Evolutionary conservation across 1,140 invertebrate genomes (phyloP).

Genomic region (Andricus grossulariae): DNA sequence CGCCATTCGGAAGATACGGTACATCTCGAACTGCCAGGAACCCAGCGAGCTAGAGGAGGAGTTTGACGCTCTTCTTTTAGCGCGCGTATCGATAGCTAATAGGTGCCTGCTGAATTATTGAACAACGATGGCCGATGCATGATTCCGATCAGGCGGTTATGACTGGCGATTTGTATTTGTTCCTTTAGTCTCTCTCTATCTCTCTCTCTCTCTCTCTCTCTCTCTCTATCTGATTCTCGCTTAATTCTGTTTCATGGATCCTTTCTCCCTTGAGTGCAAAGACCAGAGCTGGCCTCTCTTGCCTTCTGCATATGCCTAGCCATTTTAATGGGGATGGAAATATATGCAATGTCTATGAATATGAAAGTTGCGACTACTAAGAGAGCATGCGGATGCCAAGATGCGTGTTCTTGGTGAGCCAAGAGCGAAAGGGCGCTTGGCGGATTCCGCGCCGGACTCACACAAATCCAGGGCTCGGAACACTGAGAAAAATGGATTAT

Average conservation of each 20-base stretch:
- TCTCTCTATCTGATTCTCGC: not conserved
- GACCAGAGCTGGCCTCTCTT: too few relatives aligned
- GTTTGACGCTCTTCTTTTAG: slow-evolving; percentile 46
- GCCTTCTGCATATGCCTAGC: too few relatives aligned
- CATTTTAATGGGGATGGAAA: slow-evolving; percentile 60
- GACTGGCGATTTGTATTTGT: not conserved
- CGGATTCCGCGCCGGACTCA: too few relatives aligned
- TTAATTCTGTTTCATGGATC: slow-evolving; percentile 3
- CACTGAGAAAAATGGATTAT: too few relatives aligned
- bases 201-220: slow-evolving; percentile 1
- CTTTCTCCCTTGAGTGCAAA: too few relatives aligned
- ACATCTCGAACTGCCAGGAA: slow-evolving; percentile 70
- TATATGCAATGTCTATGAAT: slow-evolving; percentile 71
- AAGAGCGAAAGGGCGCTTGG: slow-evolving; percentile 16
- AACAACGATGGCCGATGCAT: slow-evolving; percentile 59
- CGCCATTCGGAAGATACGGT: slow-evolving; percentile 72
- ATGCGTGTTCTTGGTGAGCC: slow-evolving; percentile 55
- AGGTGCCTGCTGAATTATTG: slow-evolving; percentile 54
- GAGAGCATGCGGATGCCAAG: slow-evolving; percentile 61
- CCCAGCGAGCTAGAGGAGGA: slow-evolving; percentile 63
- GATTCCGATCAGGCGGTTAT: slow-evolving; percentile 24
- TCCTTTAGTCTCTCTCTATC: not conserved
- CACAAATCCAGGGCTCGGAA: too few relatives aligned
- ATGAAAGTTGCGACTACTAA: slow-evolving; percentile 70
- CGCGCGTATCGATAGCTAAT: slow-evolving; percentile 60